Evolutionary conservation across 1,140 invertebrate species (phyloP), one percentile per base, ranked within the genome.

Genomic region (Aphelinus atriplicis): DNA sequence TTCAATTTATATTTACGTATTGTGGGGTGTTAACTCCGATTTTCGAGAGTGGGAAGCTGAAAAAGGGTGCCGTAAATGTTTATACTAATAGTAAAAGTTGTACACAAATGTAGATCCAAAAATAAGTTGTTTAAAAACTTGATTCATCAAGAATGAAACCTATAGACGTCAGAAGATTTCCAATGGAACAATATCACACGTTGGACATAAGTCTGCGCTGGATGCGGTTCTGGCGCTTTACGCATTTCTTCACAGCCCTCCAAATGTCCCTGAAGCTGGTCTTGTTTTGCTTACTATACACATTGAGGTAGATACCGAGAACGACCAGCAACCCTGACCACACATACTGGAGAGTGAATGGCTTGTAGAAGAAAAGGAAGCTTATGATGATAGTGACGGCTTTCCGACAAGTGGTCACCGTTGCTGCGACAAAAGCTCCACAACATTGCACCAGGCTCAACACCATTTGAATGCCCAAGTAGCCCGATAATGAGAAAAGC

Each of bases 321-420:
- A 97, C 88, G 1, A 98, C 95, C 6, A 98, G 88, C 61, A 94
- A 82, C 9, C 95, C 96, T 0, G 96, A 95, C 94, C 95, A 98
- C 3, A 97, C 81, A 87, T 98, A 97, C 85, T 96, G 94, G 74
- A 95, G 90, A 7, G 95, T 96, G 82, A 98, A 98, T 4, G 97
- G 97, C 85, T 98, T 99, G 83, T 93, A 92, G 83, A 99, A 98
- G 78, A 98, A 92, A 56, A 98, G 75, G 87, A 99, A 99, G 1
- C 97, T 98, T 73, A 98, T 89, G 55, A 96, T 88, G 65, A 98
- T 98, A 1, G 97, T 96, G 1, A 98, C 89, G 45, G 96, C 96
- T 89, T 98, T 98, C 62, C 97, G 88, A 81, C 92, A 93, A 1
- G 94, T 95, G 7, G 94, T 95, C 48, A 97, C 95, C 10, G 96